Evolutionary conservation across 2,113 vertebrate species (phyloP), one percentile per base, ranked within the genome.

Genomic region (Phrynosoma platyrhinos): DNA sequence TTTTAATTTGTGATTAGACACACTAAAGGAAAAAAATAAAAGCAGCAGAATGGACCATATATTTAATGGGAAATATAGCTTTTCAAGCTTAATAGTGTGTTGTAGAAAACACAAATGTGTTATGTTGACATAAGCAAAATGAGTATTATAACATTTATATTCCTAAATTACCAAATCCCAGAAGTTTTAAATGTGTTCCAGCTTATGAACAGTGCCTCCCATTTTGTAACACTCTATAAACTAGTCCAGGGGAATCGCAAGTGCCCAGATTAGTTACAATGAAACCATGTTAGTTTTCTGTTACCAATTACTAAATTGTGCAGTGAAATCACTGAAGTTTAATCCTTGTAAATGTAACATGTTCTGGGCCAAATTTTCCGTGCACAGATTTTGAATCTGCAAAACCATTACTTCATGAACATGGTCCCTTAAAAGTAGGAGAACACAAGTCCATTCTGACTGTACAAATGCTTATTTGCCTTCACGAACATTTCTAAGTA

Each of bases 271-370:
- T 85, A 85, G 53, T 93, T 89, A 82, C 86, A 0, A 18, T 75
- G 76, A 92, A 93, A 94, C 88, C 83, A 88, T 21, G 72, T 85
- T 94, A 91, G 85, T n/a, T 83, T 83, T 75, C 81, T 89, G 92
- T 94, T 94, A 94, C 40, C 93, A 89, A 94, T 95, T 95, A 94
- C 94, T 91, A 84, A 0, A 0, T 42, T 79, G 87, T 36, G 88
- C 90, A 91, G 89, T 91, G 91, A 94, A 95, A 93, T 90, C 76
- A 74, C 30, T 84, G 77, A 64, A 52, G 76, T 85, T 84, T 86
- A 91, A 95, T 89, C 82, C 86, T 68, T 86, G 84, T 90, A 74
- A 82, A 88, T 90, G 91, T 90, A 90, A 91, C 69, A 87, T 86
- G 5, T 86, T 91, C 76, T 77, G 86, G 92, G 78, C 23, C 5